Conservation (phyloP, 2,888 invertebrate genomes). For the Tupiocoris notatus region DNA sequence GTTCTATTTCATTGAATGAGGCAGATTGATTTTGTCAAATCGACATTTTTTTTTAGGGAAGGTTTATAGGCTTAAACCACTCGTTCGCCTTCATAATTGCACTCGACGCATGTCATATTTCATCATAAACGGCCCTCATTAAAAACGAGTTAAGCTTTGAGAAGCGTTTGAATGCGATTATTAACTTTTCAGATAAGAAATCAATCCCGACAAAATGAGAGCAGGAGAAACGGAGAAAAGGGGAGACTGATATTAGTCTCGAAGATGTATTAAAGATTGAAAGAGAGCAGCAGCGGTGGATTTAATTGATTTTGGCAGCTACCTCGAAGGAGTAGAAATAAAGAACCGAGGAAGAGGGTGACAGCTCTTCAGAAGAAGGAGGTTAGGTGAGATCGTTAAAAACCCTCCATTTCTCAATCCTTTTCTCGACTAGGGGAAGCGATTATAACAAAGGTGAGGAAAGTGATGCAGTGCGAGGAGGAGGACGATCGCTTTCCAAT, state of each 20-base stretch:
- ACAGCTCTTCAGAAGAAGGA: background rate
- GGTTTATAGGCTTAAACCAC: too few relatives aligned
- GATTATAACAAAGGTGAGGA: background rate
- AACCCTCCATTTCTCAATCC: background rate
- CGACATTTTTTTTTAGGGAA: too few relatives aligned
- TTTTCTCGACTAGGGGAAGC: background rate
- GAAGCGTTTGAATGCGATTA: background rate
- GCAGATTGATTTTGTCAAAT: too few relatives aligned
- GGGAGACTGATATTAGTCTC: background rate
- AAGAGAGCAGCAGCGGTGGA: background rate
- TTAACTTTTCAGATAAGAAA: background rate
- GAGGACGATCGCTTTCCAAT: constrained; percentile 20
- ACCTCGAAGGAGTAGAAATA: background rate
- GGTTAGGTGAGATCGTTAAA: constrained; percentile 11
- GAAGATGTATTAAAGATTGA: constrained; percentile 25
- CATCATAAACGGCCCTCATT: too few relatives aligned
- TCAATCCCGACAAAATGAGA: background rate
- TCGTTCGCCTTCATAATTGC: too few relatives aligned
- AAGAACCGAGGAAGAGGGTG: background rate
- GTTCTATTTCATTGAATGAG: too few relatives aligned
- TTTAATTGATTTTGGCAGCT: constrained; percentile 23
- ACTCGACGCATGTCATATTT: too few relatives aligned
- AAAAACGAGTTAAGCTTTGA: too few relatives aligned
- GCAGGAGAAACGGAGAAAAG: background rate
- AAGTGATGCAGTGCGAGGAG: background rate